Conservation (phyloP, 2,113 vertebrate species). For the Egretta garzetta region DNA sequence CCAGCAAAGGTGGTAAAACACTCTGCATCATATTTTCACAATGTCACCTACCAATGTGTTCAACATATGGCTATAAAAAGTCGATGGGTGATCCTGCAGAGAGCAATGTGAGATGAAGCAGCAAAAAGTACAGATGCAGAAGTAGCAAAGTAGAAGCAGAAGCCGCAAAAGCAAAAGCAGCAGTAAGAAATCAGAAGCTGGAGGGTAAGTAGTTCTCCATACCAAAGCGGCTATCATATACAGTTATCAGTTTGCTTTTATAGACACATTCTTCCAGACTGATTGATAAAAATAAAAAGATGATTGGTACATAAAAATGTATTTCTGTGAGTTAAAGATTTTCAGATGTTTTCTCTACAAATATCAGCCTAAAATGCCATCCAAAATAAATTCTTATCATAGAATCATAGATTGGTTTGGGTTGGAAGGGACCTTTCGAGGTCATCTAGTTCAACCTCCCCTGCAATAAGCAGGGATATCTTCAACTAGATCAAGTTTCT, state of each 20-base stretch:
- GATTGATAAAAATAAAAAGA: neutral
- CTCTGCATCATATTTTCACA: slow-evolving; percentile 16
- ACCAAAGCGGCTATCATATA: neutral
- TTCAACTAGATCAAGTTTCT: neutral
- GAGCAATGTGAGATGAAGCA: neutral
- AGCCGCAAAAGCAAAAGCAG: neutral
- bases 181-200: neutral
- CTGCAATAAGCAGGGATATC: neutral
- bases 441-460: neutral
- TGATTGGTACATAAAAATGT: neutral
- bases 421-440: neutral
- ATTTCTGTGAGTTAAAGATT: neutral
- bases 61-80: slow-evolving; percentile 41
- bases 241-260: neutral
- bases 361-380: neutral
- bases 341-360: neutral
- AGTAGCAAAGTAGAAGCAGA: neutral
- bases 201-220: neutral
- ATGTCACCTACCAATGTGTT: slow-evolving; percentile 13
- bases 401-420: neutral
- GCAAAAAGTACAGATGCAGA: neutral
- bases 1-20: slow-evolving; percentile 25
- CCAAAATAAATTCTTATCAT: neutral
- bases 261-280: neutral
- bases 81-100: slow-evolving; percentile 53